These are phyloP conservation scores for Theropithecus gelada DNA, from an alignment of 2,113 vertebrate genomes.

Conservation along the genomic window DNA sequence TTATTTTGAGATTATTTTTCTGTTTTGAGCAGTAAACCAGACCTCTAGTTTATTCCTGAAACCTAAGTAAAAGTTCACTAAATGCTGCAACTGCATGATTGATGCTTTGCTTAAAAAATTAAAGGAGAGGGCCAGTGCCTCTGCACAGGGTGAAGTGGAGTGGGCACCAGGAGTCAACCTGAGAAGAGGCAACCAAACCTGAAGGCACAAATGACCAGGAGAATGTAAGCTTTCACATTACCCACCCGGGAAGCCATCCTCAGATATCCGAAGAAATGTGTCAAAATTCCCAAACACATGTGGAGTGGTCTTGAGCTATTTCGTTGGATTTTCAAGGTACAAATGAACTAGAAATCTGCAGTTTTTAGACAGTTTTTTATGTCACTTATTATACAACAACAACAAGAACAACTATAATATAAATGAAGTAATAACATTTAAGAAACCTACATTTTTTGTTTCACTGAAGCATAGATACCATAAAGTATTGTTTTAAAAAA, in stretches of 20 bases:
- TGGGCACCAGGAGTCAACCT: neutral
- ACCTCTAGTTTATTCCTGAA: neutral
- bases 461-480: neutral
- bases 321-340: neutral
- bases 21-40: neutral
- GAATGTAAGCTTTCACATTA: neutral
- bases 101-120: neutral
- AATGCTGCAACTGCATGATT: neutral
- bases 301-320: neutral
- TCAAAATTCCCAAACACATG: neutral
- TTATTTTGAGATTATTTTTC: neutral
- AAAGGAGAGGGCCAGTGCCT: neutral
- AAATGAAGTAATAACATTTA: neutral
- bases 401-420: neutral
- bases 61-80: neutral
- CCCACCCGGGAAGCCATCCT: rapidly evolving
- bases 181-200: neutral
- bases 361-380: neutral
- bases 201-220: neutral
- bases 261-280: neutral
- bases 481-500: neutral
- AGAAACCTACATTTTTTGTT: neutral
- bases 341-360: neutral
- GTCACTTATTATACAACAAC: neutral
- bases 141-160: neutral